Evolutionary conservation across 2,113 vertebrate species (phyloP).

Genomic region (Andinoacara biseriatus): DNA sequence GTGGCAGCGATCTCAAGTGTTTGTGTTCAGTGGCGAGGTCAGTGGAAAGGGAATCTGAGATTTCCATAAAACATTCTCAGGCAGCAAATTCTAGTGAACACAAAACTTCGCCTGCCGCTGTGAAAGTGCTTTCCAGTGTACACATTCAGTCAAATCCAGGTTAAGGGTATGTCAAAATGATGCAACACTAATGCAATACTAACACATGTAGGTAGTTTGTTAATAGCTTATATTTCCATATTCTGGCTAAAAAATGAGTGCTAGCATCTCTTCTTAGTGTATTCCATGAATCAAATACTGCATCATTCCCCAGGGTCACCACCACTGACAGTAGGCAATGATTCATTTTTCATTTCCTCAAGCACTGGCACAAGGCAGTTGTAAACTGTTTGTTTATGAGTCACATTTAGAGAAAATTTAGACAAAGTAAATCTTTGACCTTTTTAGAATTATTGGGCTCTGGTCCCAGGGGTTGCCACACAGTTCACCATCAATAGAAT

Average conservation of each 20-base stretch:
- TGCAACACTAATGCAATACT: background rate
- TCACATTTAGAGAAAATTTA: slow-evolving; percentile 61
- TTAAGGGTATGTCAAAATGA: background rate
- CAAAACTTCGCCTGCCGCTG: background rate
- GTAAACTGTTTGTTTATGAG: slow-evolving; percentile 63
- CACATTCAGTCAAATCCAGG: slow-evolving; percentile 3
- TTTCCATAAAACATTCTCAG: background rate
- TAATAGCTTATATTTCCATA: background rate
- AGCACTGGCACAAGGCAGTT: slow-evolving; percentile 37
- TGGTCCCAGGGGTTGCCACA: slow-evolving; percentile 45
- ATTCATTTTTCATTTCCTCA: slow-evolving; percentile 21
- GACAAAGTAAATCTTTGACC: slow-evolving; percentile 71
- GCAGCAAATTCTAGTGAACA: background rate
- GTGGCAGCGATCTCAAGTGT: background rate
- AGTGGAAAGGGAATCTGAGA: background rate
- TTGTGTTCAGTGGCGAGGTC: background rate
- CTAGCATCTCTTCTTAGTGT: background rate
- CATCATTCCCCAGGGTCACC: slow-evolving; percentile 28
- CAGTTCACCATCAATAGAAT: slow-evolving; percentile 56
- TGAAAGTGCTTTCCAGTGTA: background rate
- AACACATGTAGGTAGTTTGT: background rate
- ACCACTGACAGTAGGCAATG: slow-evolving; percentile 5
- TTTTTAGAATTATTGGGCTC: slow-evolving; percentile 67
- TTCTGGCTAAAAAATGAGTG: background rate
- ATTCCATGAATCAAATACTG: slow-evolving; percentile 10